These are phyloP conservation scores for Salminus brasiliensis DNA, from an alignment of 2,113 vertebrate species.

Conservation along the genomic window DNA sequence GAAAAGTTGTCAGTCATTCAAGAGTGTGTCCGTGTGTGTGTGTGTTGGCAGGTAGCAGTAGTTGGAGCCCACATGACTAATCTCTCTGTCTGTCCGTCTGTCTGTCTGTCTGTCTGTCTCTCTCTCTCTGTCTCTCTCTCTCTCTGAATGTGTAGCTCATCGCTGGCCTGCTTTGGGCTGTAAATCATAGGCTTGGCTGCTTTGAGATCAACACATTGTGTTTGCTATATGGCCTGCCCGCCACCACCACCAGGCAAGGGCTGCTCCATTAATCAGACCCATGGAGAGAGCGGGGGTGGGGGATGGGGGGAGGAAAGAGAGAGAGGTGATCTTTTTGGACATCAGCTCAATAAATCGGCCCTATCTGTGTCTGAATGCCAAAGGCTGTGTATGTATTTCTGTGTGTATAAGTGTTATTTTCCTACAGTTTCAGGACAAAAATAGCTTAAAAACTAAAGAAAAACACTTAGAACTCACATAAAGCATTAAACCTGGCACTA, in stretches of 20 bases:
- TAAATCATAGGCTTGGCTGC: conserved; percentile 30
- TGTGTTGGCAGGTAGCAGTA: neutral
- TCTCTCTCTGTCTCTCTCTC: conserved; percentile 4
- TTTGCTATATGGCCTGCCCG: conserved; percentile 43
- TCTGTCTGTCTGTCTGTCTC: neutral
- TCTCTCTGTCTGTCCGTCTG: neutral
- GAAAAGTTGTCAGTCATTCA: conserved; percentile 29
- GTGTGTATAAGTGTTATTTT: neutral
- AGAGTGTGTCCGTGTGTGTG: neutral
- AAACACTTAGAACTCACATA: no score
- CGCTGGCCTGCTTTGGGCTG: conserved; percentile 4
- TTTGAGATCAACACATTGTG: conserved; percentile 48
- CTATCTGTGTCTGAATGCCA: conserved; percentile 68
- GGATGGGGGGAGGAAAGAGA: conserved; percentile 67
- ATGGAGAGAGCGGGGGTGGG: neutral
- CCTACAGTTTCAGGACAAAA: neutral
- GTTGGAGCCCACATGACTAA: neutral
- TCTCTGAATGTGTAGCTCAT: conserved; percentile 1
- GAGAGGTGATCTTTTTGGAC: conserved; percentile 47
- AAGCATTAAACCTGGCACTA: no score
- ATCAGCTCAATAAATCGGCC: conserved; percentile 76
- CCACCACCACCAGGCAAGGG: conserved; percentile 15
- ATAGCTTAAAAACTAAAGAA: neutral
- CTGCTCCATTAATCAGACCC: conserved; percentile 44
- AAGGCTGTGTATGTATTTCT: conserved; percentile 19